Base-by-base conservation (phyloP, 2,797 vertebrate species). In the Rachycentron canadum region DNA sequence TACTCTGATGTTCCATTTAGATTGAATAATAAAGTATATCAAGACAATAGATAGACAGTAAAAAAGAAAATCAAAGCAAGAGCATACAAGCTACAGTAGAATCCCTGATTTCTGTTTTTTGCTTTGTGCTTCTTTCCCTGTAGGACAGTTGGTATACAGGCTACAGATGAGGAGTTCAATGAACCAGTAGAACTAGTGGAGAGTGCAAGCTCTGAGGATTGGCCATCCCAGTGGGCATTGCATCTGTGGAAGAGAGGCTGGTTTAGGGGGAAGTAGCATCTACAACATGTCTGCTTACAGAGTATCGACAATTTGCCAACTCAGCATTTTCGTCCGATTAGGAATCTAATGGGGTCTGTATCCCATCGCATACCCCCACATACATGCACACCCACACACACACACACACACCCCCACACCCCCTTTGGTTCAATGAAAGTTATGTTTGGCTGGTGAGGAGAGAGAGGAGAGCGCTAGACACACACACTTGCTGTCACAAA, bases 321-420 rank as follows among this genome's bases (percentile, higher is more conserved):
- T 89, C 80, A 55, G 77, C 81, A 82, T 68, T 38, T 32, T 78
- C 2, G 50, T 80, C 63, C 68, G 64, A 81, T 87, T 60, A 68
- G 64, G 34, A 57, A n/a, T 70, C 49, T 74, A 80, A 67, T 32
- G 34, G 52, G 59, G 40, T 66, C 55, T 81, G 45, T 60, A 69
- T 73, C 63, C 36, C 17, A 53, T 74, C 40, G 49, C 55, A 62
- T 21, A 66, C 38, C 19, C 58, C 30, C 13, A 52, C 76, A 60
- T 4, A 67, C 66, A 40, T n/a, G 45, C 61, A 75, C 19, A 17
- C 4, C 53, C 58, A 38, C 45, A 71, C 34, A 67, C 12, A 57
- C 10, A 23, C 7, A 40, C 60, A 55, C 1, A 52, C 58, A 17
- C 52, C 63, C 19, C 12, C 7, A 50, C 49, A 40, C 10, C 50